Conservation (phyloP, 2,113 vertebrate species). For the Gymnarchus niloticus region DNA sequence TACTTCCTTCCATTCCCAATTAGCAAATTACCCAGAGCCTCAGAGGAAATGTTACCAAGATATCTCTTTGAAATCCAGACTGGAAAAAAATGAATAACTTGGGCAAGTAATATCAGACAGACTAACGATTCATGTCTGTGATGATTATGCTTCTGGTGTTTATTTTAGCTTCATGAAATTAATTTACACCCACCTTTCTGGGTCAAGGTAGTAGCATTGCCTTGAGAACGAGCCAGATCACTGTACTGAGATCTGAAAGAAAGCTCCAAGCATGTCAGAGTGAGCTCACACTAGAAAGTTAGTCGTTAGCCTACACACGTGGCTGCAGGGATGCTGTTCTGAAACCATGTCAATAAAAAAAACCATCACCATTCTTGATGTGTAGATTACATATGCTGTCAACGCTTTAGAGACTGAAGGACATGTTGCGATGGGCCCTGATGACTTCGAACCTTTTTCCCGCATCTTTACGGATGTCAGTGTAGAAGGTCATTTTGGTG, state of each 20-base stretch:
- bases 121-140: conserved; percentile 9
- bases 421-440: too few relatives aligned
- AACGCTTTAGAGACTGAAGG: too few relatives aligned
- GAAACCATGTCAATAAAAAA: too few relatives aligned
- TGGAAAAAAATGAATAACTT: conserved; percentile 10
- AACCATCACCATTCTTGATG: too few relatives aligned
- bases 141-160: conserved; percentile 9
- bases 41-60: background rate
- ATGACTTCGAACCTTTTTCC: background rate
- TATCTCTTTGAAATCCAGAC: conserved; percentile 18
- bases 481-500: background rate
- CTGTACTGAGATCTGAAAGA: background rate
- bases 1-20: conserved; percentile 12
- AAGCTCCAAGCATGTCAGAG: background rate
- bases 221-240: background rate
- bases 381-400: too few relatives aligned
- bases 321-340: too few relatives aligned
- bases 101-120: conserved; percentile 5
- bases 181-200: conserved; percentile 3
- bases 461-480: background rate
- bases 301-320: background rate
- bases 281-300: background rate
- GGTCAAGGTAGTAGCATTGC: conserved; percentile 8
- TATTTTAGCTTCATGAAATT: conserved; percentile 12
- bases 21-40: conserved; percentile 10